phyloP scores from a whole-genome alignment of 1,140 invertebrate genomes.

The Aricia agestis region DNA sequence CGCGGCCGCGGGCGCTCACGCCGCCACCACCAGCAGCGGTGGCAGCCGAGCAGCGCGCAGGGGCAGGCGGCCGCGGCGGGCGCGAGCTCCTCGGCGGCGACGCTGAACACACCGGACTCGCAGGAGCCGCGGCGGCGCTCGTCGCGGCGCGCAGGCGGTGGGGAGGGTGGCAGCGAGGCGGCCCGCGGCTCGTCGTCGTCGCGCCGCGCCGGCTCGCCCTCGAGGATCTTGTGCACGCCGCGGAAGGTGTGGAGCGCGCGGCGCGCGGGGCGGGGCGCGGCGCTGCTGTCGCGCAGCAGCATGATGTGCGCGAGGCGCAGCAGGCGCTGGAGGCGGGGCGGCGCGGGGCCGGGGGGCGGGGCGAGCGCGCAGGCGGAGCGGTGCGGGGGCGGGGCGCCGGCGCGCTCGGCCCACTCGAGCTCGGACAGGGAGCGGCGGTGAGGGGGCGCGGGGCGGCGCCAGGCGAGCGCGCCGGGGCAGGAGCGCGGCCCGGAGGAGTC shows the following conservation, averaged over 20 bases:
- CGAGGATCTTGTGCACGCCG: constrained; percentile 87
- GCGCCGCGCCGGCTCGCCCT: constrained; percentile 50
- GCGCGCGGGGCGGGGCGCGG: constrained; percentile 43
- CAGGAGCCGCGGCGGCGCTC: constrained; percentile 84
- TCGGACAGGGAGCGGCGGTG: constrained; percentile 84
- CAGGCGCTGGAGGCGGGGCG: constrained; percentile 60
- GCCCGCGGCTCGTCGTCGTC: constrained; percentile 44
- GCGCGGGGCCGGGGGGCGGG: constrained; percentile 39
- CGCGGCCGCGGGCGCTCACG: constrained; percentile 34
- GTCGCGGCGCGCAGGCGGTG: constrained; percentile 41
- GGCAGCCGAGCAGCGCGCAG: constrained; percentile 65
- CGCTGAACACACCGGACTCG: constrained; percentile 92
- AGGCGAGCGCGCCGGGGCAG: constrained; percentile 51
- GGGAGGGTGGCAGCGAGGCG: constrained; percentile 50
- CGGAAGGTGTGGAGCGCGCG: constrained; percentile 51
- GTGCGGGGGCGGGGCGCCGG: constrained; percentile 34
- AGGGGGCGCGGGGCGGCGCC: constrained; percentile 68
- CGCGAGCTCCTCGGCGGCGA: constrained; percentile 83
- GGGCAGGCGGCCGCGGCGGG: constrained; percentile 58
- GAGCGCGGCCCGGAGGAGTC: constrained; percentile 60
- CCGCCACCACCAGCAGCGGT: constrained; percentile 63
- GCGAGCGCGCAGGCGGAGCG: constrained; percentile 42
- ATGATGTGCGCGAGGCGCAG: constrained; percentile 84
- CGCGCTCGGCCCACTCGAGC: constrained; percentile 69
- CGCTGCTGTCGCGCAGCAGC: constrained; percentile 86